phyloP scores from a whole-genome alignment of 2,888 invertebrate genomes.

The Chrysomela aeneicollis region DNA sequence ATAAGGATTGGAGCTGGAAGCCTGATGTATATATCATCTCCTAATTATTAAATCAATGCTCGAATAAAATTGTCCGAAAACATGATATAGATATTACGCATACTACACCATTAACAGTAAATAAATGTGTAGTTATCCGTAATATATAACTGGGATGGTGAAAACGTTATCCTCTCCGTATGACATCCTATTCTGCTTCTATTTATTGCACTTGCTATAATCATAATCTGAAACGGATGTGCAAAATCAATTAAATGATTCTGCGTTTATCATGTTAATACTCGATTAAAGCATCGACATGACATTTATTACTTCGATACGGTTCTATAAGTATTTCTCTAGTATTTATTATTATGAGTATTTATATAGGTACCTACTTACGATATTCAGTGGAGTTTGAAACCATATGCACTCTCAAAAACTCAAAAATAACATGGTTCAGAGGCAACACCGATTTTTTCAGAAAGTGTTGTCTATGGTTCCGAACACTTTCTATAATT shows the following conservation, averaged over 20 bases:
- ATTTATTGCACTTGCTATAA: constrained; percentile 10
- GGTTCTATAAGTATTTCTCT: not conserved
- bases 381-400: too few relatives aligned
- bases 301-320: not conserved
- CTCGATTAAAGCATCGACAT: not conserved
- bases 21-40: constrained; percentile 35
- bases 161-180: constrained; percentile 11
- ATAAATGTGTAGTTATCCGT: constrained; percentile 12
- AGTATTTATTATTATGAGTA: too few relatives aligned
- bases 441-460: too few relatives aligned
- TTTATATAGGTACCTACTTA: too few relatives aligned
- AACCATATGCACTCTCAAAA: too few relatives aligned
- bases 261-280: not conserved
- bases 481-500: too few relatives aligned
- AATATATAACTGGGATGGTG: constrained; percentile 11
- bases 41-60: constrained; percentile 39
- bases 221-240: constrained; percentile 15
- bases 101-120: constrained; percentile 12
- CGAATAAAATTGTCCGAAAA: constrained; percentile 23
- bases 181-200: constrained; percentile 19
- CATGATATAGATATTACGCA: constrained; percentile 14
- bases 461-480: too few relatives aligned
- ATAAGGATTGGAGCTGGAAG: constrained; percentile 41
- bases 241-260: not conserved
- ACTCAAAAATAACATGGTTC: too few relatives aligned